These are phyloP conservation scores for Sebastes iracundus DNA, from an alignment of 2,797 vertebrate genomes.

Conservation along the genomic window DNA sequence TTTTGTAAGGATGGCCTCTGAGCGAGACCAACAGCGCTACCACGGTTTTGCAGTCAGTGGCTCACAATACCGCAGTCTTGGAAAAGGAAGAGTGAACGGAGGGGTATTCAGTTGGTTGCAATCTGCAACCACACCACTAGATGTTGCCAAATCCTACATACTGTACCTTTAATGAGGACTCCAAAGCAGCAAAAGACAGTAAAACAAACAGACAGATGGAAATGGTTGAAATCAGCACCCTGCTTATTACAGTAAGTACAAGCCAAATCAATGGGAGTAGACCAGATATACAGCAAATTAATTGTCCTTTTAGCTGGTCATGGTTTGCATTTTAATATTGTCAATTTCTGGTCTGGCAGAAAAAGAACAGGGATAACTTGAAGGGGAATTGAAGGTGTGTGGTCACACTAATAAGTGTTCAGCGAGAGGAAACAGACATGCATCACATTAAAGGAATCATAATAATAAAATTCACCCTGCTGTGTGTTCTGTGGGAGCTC, in stretches of 20 bases:
- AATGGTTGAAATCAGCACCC: neutral
- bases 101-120: too few species aligned
- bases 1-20: too few species aligned
- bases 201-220: constrained; percentile 2
- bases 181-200: neutral
- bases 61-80: too few species aligned
- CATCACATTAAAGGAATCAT: constrained; percentile 51
- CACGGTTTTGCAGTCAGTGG: too few species aligned
- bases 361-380: neutral
- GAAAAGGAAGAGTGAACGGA: too few species aligned
- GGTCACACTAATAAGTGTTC: constrained; percentile 13
- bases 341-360: neutral
- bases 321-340: neutral
- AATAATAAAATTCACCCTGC: constrained; percentile 38
- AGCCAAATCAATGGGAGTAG: neutral
- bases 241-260: neutral
- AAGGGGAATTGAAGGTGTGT: constrained; percentile 17
- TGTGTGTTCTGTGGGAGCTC: constrained; percentile 27
- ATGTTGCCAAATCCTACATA: too few species aligned
- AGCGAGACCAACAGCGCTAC: too few species aligned
- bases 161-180: neutral
- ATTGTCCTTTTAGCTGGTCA: constrained; percentile 14
- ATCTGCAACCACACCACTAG: too few species aligned
- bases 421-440: constrained; percentile 30
- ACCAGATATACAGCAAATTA: neutral